Conservation (phyloP, 2,797 vertebrate species). For the Coregonus ussuriensis region DNA sequence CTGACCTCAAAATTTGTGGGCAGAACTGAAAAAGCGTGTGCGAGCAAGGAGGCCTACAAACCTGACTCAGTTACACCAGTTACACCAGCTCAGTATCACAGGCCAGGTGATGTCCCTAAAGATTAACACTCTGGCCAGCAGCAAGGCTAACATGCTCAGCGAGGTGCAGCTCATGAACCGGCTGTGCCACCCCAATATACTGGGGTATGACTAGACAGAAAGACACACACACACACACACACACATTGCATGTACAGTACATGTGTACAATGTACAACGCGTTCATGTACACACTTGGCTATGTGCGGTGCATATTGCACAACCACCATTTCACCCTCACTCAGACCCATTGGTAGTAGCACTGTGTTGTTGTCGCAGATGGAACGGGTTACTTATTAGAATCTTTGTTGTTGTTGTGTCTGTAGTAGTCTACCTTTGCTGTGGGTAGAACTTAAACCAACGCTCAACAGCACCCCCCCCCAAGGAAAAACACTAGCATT, state of each 20-base stretch:
- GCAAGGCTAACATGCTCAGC: slow-evolving; percentile 92
- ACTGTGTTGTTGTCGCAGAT: too few species aligned
- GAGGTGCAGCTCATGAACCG: slow-evolving; percentile 98
- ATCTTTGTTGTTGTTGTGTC: too few species aligned
- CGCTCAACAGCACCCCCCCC: not conserved
- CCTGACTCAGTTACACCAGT: too few species aligned
- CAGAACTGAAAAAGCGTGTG: too few species aligned
- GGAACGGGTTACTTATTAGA: too few species aligned
- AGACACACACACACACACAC: slow-evolving; percentile 51
- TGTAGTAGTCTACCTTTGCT: not conserved
- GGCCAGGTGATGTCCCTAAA: slow-evolving; percentile 98
- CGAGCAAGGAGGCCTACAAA: too few species aligned
- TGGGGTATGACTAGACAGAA: slow-evolving; percentile 70
- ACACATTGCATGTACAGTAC: not conserved
- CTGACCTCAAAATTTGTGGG: too few species aligned
- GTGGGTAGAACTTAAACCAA: not conserved
- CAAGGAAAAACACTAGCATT: not conserved
- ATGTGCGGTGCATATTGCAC: too few species aligned
- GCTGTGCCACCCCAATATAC: slow-evolving; percentile 93
- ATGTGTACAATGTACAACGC: too few species aligned
- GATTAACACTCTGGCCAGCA: slow-evolving; percentile 95
- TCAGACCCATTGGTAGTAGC: too few species aligned
- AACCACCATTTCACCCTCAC: too few species aligned
- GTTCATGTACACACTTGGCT: too few species aligned
- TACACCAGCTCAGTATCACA: slow-evolving; percentile 90